Base-by-base conservation (phyloP, 2,113 vertebrate genomes). In the Ciconia maguari region DNA sequence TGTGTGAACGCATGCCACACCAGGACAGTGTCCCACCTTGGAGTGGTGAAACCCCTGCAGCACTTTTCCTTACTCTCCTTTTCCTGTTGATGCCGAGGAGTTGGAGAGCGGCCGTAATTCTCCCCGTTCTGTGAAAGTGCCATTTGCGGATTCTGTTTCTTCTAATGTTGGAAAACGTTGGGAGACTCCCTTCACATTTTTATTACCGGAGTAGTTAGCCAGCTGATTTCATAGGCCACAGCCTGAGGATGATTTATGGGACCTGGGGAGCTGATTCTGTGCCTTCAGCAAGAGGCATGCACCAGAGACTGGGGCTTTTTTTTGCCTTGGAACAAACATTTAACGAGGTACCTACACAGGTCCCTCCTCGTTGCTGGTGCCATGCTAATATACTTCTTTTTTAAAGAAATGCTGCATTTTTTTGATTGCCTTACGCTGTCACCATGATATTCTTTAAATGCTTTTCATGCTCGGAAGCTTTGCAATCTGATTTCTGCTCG, bases 401-500 rank as follows among this genome's bases (percentile, higher is more conserved):
- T 72, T 24, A 17, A 83, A 72, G 51, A 91, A 61, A 57, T 4
- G 32, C 54, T 72, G 41, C 12, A 0, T 79, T 78, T 92, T 52
- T 87, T 74, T 66, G 34, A 34, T 44, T 69, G 48, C 51, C 83
- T 72, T 19, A 22, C 22, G 21, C 66, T 24, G 34, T 29, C 41
- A 13, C 44, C 66, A 7, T 0, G 0, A 68, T 57, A 27, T 9
- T 83, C 72, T 94, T 61, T 60, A 44, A 55, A 30, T 27, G 2
- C 64, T 91, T 83, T 61, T 93, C 82, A 83, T 42, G 87, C 89
- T 90, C 1, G 11, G 89, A 90, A 95, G 93, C 91, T 88, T 76
- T 70, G 71, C 42, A 2, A 66, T 91, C 93, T 71, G 95, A 94
- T 92, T 95, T 94, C 86, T 96, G 95, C 89, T 96, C 82, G 85